phyloP scores from a whole-genome alignment of 2,888 invertebrate species.

The Caenorhabditis angaria region DNA sequence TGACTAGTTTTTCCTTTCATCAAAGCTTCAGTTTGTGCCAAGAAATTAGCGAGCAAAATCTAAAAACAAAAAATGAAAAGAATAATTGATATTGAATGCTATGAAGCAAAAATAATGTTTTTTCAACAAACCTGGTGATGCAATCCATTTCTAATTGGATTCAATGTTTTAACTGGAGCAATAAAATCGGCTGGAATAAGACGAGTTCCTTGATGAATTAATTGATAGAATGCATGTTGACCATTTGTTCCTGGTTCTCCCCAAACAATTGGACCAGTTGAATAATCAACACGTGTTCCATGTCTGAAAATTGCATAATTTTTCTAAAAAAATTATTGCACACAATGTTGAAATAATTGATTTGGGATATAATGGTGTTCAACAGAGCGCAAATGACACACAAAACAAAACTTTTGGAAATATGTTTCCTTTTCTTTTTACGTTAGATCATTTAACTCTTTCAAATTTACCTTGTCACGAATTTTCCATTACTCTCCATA shows the following conservation, averaged over 20 bases:
- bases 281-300: conserved; percentile 75
- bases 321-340: neutral
- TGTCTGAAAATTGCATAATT: conserved; percentile 46
- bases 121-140: conserved; percentile 82
- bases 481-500: conserved; percentile 98
- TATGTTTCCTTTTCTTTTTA: neutral
- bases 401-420: neutral
- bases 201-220: conserved; percentile 76
- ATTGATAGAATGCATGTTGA: conserved; percentile 98
- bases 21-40: conserved; percentile 97
- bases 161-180: conserved; percentile 89
- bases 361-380: neutral
- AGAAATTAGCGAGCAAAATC: conserved; percentile 92
- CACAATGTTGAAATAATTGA: neutral
- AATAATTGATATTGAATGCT: conserved; percentile 1
- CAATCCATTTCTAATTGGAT: conserved; percentile 82
- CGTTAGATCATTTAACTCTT: neutral
- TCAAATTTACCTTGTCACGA: conserved; percentile 74
- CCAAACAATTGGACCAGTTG: conserved; percentile 87
- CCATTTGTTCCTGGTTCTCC: conserved; percentile 99
- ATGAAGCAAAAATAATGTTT: neutral
- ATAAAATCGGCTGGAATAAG: conserved; percentile 96
- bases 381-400: no score
- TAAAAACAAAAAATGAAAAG: conserved; percentile 56
- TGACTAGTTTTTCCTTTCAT: conserved; percentile 83